phyloP scores from a whole-genome alignment of 2,888 invertebrate genomes.

The Carterocephalus palaemon region DNA sequence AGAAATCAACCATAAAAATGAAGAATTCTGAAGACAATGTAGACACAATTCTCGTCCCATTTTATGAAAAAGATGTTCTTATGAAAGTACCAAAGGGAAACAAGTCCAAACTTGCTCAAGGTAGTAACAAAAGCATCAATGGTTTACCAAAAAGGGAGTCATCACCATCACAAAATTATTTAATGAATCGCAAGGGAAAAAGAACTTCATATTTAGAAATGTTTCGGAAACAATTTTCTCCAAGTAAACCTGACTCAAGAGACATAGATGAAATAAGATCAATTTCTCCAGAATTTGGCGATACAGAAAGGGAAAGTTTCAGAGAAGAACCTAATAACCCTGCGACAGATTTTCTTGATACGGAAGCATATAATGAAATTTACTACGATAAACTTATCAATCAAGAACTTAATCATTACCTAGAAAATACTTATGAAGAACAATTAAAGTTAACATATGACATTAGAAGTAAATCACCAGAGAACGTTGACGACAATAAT shows the following conservation, averaged over 20 bases:
- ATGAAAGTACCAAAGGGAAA: conserved; percentile 60
- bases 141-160: conserved; percentile 39
- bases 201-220: conserved; percentile 58
- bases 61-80: conserved; percentile 70
- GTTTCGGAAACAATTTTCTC: conserved; percentile 61
- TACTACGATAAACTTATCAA: conserved; percentile 62
- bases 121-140: conserved; percentile 30
- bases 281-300: conserved; percentile 64
- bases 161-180: conserved; percentile 44
- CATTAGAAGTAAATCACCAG: conserved; percentile 38
- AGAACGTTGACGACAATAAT: conserved; percentile 43
- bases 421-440: conserved; percentile 53
- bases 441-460: conserved; percentile 40
- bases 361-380: conserved; percentile 68
- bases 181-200: conserved; percentile 51
- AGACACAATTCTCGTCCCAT: conserved; percentile 69
- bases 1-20: conserved; percentile 39
- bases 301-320: conserved; percentile 66
- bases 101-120: conserved; percentile 39
- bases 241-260: conserved; percentile 31
- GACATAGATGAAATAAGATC: conserved; percentile 55
- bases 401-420: conserved; percentile 44
- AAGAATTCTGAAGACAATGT: conserved; percentile 46
- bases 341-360: conserved; percentile 55
- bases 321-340: conserved; percentile 44